phyloP scores from a whole-genome alignment of 2,797 vertebrate species.

The Lithobates pipiens region DNA sequence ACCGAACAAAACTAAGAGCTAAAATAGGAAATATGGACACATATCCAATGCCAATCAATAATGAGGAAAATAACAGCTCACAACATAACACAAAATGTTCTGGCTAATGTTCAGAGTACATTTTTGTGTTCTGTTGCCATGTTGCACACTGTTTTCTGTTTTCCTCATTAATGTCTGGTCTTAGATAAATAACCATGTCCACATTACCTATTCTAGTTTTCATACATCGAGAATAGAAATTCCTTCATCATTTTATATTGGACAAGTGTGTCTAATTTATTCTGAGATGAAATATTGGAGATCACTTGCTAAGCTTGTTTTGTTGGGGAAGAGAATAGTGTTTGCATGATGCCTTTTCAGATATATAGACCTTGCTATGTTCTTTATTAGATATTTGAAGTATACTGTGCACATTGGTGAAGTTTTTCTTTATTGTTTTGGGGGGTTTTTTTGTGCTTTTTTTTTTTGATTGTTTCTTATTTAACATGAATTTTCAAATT shows the following conservation, averaged over 20 bases:
- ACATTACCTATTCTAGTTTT: background rate
- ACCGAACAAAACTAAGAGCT: too few relatives aligned
- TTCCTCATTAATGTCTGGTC: background rate
- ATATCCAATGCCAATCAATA: too few relatives aligned
- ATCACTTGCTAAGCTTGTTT: background rate
- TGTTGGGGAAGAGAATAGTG: background rate
- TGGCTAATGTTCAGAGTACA: too few relatives aligned
- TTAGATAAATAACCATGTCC: background rate
- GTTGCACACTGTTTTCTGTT: background rate
- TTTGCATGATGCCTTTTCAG: too few relatives aligned
- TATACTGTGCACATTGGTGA: too few relatives aligned
- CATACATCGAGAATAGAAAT: background rate
- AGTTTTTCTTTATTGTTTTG: too few relatives aligned
- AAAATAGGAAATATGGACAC: too few relatives aligned
- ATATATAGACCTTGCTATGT: too few relatives aligned
- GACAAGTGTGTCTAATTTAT: constrained; percentile 16
- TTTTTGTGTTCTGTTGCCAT: constrained; percentile 5
- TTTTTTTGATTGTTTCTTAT: too few relatives aligned
- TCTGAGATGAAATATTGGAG: background rate
- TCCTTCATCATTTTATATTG: constrained; percentile 6
- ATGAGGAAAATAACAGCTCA: background rate
- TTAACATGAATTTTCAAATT: too few relatives aligned
- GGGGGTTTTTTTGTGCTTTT: too few relatives aligned
- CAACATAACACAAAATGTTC: background rate
- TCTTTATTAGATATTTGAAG: too few relatives aligned